A percentile compares a stretch with the other conserved stretches of the same genome.
Conservation (phyloP, 2,888 invertebrate species). For the Allygus modestus region DNA sequence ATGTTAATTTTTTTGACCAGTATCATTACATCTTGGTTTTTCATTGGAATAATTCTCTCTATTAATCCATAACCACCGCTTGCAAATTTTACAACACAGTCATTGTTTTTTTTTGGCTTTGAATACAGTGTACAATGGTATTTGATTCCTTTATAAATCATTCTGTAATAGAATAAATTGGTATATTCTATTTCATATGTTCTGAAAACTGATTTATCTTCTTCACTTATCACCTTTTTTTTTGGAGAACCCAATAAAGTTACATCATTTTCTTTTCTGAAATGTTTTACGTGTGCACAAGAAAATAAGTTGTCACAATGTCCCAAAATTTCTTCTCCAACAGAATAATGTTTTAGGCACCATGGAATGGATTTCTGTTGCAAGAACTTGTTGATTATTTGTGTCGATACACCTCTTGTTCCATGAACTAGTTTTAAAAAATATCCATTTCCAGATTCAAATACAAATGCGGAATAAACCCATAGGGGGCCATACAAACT, state of each 20-base stretch:
- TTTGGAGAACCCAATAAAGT: not conserved
- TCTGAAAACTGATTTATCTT: not conserved
- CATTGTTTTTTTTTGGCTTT: constrained; percentile 7
- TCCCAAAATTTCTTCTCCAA: not conserved
- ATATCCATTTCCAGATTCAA: constrained; percentile 16
- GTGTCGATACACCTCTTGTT: constrained; percentile 18
- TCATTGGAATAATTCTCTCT: not conserved
- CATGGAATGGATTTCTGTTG: constrained; percentile 2
- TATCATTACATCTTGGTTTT: constrained; percentile 1
- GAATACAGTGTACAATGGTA: not conserved
- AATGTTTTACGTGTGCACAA: not conserved
- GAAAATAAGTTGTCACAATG: not conserved
- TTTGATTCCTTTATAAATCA: constrained; percentile 12
- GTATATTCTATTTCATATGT: not conserved
- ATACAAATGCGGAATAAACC: constrained; percentile 19
- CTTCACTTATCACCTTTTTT: not conserved
- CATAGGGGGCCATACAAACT: constrained; percentile 25
- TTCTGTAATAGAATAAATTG: not conserved
- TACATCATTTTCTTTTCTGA: not conserved
- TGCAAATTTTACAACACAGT: constrained; percentile 5
- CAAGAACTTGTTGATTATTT: constrained; percentile 19
- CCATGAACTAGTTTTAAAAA: constrained; percentile 14
- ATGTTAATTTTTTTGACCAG: not conserved
- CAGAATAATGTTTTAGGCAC: not conserved
- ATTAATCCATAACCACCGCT: not conserved